Evolutionary conservation across 2,113 vertebrate genomes (phyloP), one percentile per base, ranked within the genome.

Genomic region (Gymnogyps californianus): DNA sequence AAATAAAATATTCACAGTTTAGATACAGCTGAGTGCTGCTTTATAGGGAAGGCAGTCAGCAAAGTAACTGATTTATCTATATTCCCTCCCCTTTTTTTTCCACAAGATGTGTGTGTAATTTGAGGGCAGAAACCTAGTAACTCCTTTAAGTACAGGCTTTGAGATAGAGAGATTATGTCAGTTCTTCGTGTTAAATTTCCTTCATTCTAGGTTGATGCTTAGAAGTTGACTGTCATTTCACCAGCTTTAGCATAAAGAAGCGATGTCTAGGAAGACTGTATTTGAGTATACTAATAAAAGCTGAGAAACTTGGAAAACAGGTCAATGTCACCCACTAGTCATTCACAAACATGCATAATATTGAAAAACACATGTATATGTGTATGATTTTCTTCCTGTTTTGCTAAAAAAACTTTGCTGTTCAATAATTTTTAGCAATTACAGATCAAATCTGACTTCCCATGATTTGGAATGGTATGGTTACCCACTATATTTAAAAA

Each of bases 341-440:
- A 59, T 25, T 70, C 46, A 72, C 25, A 58, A n/a, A 38, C 38
- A 10, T 13, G 7, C 12, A 2, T 8, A 24, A 18, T n/a, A 21
- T 5, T 47, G 57, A 29, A 24, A 58, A 70, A 4, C 29, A 21
- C 25, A 2, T 6, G 3, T 5, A 3, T 0, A 0, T 5, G 3
- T 32, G 28, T 13, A 6, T 4, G 26, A 14, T 71, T 89, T 67
- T 55, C 34, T 70, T 51, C 29, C 16, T 29, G 1, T 59, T 71
- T 78, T 57, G 19, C 36, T 18, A 16, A 82, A 40, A 59, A 16
- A 25, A 6, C 2, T 2, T 9, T 11, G 8, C 1, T 26, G 3
- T 14, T 78, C 24, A 46, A 34, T 57, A 31, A 36, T n/a, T 40
- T 29, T 42, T 36, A 51, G 59, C 61, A 36, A 13, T 36, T 38